phyloP scores from a whole-genome alignment of 2,888 invertebrate genomes.

The Drepana falcataria region DNA sequence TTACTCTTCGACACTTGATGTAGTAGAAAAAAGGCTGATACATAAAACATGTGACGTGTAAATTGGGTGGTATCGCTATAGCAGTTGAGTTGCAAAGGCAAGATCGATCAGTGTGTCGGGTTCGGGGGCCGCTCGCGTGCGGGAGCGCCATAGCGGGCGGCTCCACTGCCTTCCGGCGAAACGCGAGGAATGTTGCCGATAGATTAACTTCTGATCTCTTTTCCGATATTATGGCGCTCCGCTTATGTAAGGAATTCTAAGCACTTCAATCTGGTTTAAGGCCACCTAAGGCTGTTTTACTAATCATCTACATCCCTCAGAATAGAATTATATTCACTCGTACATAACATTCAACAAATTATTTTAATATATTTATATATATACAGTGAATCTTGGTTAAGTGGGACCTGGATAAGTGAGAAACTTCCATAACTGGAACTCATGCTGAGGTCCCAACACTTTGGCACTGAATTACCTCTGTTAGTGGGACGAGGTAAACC shows the following conservation, averaged over 20 bases:
- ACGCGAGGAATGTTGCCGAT: slow-evolving; percentile 77
- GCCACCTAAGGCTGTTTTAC: slow-evolving; percentile 54
- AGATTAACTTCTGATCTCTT: slow-evolving; percentile 79
- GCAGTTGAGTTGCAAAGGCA: slow-evolving; percentile 49
- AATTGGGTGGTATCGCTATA: slow-evolving; percentile 29
- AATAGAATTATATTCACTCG: slow-evolving; percentile 20
- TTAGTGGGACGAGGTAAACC: too few relatives aligned
- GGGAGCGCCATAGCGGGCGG: slow-evolving; percentile 43
- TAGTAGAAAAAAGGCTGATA: neutral
- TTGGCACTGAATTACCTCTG: too few relatives aligned
- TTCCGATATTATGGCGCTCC: slow-evolving; percentile 74
- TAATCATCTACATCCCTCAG: slow-evolving; percentile 39
- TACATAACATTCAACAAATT: slow-evolving; percentile 20
- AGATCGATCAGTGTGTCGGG: slow-evolving; percentile 56
- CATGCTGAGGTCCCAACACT: too few relatives aligned
- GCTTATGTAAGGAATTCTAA: slow-evolving; percentile 75
- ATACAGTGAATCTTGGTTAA: too few relatives aligned
- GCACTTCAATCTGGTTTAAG: slow-evolving; percentile 71
- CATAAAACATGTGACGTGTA: slow-evolving; percentile 1
- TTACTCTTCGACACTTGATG: neutral
- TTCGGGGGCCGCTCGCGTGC: slow-evolving; percentile 54
- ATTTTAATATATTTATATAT: neutral
- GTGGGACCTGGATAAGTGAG: too few relatives aligned
- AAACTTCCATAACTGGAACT: too few relatives aligned
- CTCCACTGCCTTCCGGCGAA: slow-evolving; percentile 71